Base-by-base conservation (phyloP, 2,113 vertebrate genomes). In the Synodontis membranacea region DNA sequence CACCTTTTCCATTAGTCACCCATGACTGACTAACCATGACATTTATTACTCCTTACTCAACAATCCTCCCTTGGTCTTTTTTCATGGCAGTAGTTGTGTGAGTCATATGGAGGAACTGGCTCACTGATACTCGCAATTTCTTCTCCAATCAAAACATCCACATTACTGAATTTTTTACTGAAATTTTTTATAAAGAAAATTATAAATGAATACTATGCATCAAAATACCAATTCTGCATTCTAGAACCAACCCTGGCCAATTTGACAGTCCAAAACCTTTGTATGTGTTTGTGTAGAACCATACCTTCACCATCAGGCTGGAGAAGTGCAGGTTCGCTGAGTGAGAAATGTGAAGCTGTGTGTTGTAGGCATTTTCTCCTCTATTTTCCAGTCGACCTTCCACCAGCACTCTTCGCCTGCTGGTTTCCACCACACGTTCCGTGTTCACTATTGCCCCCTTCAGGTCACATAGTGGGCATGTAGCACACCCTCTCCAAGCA, bases 241-340 rank as follows among this genome's bases (percentile, higher is more conserved):
- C 37, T 81, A 19, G 56, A 82, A 62, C 12, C 80, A 62, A 4
- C 7, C 2, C 4, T 56, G 21, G 14, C 7, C 17, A 39, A 21
- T 56, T 5, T n/a, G 79, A 39, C 52, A 25, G 78, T 58, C 34
- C 23, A 39, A 39, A 56, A 23, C 10, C 37, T 46, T 78, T 78
- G 5, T 48, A 66, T 10, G n/a, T 60, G 62, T 17, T 4, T 42
- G 10, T 79, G 12, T 84, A 39, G 50, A 62, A 1, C 7, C 87
- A 85, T 52, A 96, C 97, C 96, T 96, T 97, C 85, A 96, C 94
- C 23, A 97, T 93, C 86, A 99, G 82, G 92, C 96, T 97, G 92
- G 97, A 97, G 0, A 99, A 95, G 86, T 96, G 92, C 21, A 99
- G 96, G 94, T 99, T 99, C 44, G 93, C 86, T 21, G 97, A 97